Evolutionary conservation across 2,113 vertebrate genomes (phyloP).

Genomic region (Sula dactylatra): DNA sequence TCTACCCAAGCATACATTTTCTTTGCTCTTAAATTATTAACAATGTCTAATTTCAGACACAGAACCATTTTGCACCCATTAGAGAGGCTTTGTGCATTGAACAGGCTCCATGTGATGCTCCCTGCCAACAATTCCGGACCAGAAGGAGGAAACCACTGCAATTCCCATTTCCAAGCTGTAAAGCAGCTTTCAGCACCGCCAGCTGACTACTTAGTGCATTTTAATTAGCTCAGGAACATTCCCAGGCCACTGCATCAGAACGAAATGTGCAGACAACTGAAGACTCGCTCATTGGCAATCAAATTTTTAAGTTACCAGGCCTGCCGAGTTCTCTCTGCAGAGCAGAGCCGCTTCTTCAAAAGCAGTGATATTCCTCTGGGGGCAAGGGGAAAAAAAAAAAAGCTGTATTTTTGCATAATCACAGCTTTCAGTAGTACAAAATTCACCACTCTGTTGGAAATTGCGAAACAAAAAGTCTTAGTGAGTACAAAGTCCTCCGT

Average conservation of each 20-base stretch:
- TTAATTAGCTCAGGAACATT: background rate
- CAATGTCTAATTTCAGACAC: background rate
- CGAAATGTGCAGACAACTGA: background rate
- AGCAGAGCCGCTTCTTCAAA: background rate
- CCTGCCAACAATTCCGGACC: background rate
- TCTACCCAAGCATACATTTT: background rate
- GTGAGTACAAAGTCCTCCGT: background rate
- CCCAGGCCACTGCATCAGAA: background rate
- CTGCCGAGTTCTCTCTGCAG: background rate
- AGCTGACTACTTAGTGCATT: background rate
- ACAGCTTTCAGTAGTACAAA: background rate
- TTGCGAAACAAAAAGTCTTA: background rate
- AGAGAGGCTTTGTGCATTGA: background rate
- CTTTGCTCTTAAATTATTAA: background rate
- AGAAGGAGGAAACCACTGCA: background rate
- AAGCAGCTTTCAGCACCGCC: background rate
- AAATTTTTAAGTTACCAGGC: background rate
- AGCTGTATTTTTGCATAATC: constrained; percentile 24
- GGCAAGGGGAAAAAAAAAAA: too few relatives aligned
- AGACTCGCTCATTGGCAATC: background rate
- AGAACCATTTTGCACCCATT: background rate
- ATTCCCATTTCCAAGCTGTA: background rate
- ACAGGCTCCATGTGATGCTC: background rate
- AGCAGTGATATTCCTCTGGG: background rate
- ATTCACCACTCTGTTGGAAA: constrained; percentile 7